These are phyloP conservation scores for Drosophila seguyi DNA, from an alignment of 1,140 invertebrate genomes.

Conservation along the genomic window DNA sequence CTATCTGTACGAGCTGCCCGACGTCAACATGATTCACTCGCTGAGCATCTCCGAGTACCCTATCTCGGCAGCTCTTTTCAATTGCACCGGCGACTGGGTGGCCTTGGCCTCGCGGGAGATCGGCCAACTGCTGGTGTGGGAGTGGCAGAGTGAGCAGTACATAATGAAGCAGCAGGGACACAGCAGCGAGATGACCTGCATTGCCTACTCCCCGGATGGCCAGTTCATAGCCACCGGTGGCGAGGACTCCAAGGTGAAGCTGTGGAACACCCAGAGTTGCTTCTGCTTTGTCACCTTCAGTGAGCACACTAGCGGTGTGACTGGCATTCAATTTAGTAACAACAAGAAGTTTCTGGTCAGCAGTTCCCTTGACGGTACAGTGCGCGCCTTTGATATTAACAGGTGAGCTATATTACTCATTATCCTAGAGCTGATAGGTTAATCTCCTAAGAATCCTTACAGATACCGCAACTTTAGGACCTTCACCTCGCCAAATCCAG, in stretches of 20 bases:
- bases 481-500: constrained; percentile 94
- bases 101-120: constrained; percentile 93
- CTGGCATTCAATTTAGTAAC: constrained; percentile 93
- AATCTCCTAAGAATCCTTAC: neutral
- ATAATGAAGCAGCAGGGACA: constrained; percentile 99
- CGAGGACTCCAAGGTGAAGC: constrained; percentile 97
- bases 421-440: constrained; percentile 70
- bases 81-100: constrained; percentile 97
- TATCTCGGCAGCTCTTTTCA: constrained; percentile 93
- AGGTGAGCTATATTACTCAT: constrained; percentile 83
- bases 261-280: constrained; percentile 96
- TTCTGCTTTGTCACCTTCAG: constrained; percentile 98
- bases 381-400: constrained; percentile 96
- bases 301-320: constrained; percentile 94
- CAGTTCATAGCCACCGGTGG: constrained; percentile 96
- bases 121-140: constrained; percentile 98
- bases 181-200: constrained; percentile 93
- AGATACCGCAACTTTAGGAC: constrained; percentile 98
- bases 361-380: constrained; percentile 96
- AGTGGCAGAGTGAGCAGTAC: constrained; percentile 99
- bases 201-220: constrained; percentile 96
- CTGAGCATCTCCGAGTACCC: constrained; percentile 93
- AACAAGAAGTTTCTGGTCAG: constrained; percentile 97
- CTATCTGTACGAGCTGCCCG: constrained; percentile 96
- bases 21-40: constrained; percentile 96